Evolutionary conservation across 2,797 vertebrate genomes (phyloP).

Genomic region (Gymnocypris eckloni): DNA sequence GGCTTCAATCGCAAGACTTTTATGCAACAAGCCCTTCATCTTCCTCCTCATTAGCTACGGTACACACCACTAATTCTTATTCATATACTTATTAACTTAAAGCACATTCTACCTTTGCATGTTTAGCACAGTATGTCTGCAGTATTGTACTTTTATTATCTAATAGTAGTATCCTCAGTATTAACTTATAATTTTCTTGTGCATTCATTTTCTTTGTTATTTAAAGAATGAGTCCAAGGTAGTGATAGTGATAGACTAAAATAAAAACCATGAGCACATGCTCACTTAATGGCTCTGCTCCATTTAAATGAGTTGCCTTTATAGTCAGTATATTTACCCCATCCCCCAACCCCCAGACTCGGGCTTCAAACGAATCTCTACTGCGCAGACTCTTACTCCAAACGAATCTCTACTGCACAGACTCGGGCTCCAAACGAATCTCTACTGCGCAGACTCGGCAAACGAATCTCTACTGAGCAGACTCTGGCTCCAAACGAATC

Average conservation of each 20-base stretch:
- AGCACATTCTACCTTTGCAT: neutral
- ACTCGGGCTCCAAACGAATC: no score
- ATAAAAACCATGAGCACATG: neutral
- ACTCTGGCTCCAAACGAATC: no score
- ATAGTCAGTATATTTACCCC: neutral
- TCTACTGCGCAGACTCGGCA: no score
- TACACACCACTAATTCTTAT: conserved; percentile 69
- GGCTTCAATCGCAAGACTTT: conserved; percentile 82
- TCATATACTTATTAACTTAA: neutral
- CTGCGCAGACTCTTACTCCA: no score
- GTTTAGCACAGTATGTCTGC: neutral
- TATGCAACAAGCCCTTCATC: conserved; percentile 87
- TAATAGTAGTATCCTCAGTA: neutral
- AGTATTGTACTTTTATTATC: neutral
- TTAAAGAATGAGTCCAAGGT: neutral
- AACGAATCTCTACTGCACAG: no score
- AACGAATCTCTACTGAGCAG: no score
- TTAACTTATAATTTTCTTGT: neutral
- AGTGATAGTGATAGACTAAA: neutral
- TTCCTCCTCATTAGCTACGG: conserved; percentile 90
- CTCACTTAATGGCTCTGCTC: neutral
- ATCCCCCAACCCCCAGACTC: no score
- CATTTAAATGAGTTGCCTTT: neutral
- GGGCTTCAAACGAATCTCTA: no score
- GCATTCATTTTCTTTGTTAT: neutral